Base-by-base conservation (phyloP, 1,140 invertebrate genomes). In the Zaprionus taronus region DNA sequence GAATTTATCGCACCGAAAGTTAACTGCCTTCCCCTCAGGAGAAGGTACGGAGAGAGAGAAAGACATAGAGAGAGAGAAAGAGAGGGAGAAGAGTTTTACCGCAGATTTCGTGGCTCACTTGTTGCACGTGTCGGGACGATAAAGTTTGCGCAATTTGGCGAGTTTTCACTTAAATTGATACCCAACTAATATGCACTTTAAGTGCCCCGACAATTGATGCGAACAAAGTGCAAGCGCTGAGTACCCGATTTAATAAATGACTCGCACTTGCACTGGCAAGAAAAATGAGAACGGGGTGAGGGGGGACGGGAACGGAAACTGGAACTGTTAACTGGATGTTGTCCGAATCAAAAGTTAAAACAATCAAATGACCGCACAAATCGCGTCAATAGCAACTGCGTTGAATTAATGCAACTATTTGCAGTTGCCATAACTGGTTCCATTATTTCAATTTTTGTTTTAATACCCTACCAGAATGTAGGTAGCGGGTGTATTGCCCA, bases 341-440 rank as follows among this genome's bases (percentile, higher is more conserved):
- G 73, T 78, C 83, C 80, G 80, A 87, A 87, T 87, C 9, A 51
- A 51, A 51, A 51, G 47, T 5, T 22, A 71, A 83, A 87, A 81
- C 73, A 90, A 67, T 82, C 75, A 79, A 89, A 89, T 89, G 81
- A 89, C 81, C 66, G 81, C 72, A 68, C 64, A 64, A 75, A 72
- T 56, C 47, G 60, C 56, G 41, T 22, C 67, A 83, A 44, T 68
- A 81, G 24, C 56, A 63, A 75, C 62, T 60, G 53, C 65, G 53
- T 63, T 24, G 63, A 62, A 68, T 60, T 74, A 78, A 74, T 73
- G 31, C 57, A 75, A 70, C 49, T 73, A 74, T 77, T 73, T 62
- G 70, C 80, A 81, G 75, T 90, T 82, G 79, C 72, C 81, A 85
- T 90, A 90, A 90, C 85, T 90, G 85, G 85, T 90, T 90, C 70